Evolutionary conservation across 2,888 invertebrate genomes (phyloP).

Genomic region (Dendrolimus houi): DNA sequence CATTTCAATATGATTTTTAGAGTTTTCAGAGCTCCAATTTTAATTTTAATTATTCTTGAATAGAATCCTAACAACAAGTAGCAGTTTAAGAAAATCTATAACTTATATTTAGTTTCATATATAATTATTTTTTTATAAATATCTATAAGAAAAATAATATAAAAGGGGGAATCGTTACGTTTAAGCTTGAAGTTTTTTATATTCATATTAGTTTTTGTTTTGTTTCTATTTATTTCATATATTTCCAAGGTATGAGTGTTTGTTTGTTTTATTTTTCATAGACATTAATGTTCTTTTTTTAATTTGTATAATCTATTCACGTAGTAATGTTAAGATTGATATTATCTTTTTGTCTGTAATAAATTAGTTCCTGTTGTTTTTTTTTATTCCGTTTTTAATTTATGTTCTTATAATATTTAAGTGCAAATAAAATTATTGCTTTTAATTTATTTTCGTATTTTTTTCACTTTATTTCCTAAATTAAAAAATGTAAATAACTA

Average conservation of each 20-base stretch:
- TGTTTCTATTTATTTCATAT: conserved; percentile 44
- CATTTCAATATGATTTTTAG: too few species aligned
- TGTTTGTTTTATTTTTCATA: conserved; percentile 42
- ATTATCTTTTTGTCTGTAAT: conserved; percentile 11
- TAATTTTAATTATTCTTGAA: too few species aligned
- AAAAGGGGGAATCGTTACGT: conserved; percentile 72
- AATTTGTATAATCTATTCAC: conserved; percentile 9
- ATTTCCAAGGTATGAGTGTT: conserved; percentile 53
- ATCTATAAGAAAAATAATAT: background rate
- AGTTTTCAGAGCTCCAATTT: too few species aligned
- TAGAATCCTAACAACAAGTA: too few species aligned
- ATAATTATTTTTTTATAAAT: too few species aligned
- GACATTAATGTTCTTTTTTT: conserved; percentile 7
- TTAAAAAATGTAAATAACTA: background rate
- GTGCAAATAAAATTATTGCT: conserved; percentile 71
- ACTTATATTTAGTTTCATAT: too few species aligned
- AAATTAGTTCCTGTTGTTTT: conserved; percentile 73
- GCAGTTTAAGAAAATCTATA: too few species aligned
- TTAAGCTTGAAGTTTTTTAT: conserved; percentile 67
- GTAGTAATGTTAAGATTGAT: conserved; percentile 1
- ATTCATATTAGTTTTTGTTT: conserved; percentile 69
- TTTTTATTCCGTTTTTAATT: conserved; percentile 74
- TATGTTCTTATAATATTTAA: conserved; percentile 56
- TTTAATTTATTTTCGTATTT: conserved; percentile 45
- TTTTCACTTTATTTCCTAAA: conserved; percentile 20